A percentile compares a stretch with the other conserved stretches of the same genome.
Conservation (phyloP, 2,113 vertebrate genomes). For the Emydura subglobosa region DNA sequence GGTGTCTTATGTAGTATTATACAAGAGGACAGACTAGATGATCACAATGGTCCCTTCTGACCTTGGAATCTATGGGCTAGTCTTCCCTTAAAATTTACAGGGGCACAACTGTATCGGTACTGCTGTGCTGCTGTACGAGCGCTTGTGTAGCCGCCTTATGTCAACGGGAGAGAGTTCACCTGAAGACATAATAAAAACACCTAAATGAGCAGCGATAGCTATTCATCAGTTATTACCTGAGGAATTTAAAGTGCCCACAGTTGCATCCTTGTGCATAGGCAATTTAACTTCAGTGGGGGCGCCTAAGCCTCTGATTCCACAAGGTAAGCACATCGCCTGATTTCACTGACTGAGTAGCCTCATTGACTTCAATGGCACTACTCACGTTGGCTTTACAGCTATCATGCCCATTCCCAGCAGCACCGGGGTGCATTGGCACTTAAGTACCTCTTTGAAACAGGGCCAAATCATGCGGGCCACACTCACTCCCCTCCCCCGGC, state of each 20-base stretch:
- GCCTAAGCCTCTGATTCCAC: neutral
- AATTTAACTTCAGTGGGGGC: rapidly evolving
- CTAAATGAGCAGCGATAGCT: neutral
- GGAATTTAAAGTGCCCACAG: rapidly evolving
- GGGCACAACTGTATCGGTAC: too few species aligned
- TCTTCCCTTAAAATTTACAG: too few species aligned
- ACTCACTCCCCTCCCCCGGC: too few species aligned
- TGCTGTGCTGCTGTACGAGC: too few species aligned
- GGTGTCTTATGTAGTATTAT: neutral
- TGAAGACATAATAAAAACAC: too few species aligned
- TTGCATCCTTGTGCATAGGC: neutral
- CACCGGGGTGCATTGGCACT: too few species aligned
- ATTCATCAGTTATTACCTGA: rapidly evolving
- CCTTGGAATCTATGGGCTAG: neutral
- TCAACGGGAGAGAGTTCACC: too few species aligned
- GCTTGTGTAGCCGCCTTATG: too few species aligned
- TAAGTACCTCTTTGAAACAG: too few species aligned
- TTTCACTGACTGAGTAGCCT: rapidly evolving
- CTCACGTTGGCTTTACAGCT: too few species aligned
- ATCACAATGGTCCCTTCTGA: neutral
- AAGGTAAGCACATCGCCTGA: neutral
- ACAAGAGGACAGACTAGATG: neutral
- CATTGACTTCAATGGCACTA: rapidly evolving
- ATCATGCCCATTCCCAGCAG: too few species aligned
- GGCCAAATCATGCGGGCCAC: too few species aligned